These are phyloP conservation scores for Sigmodon hispidus DNA, from an alignment of 2,113 vertebrate genomes.

Conservation along the genomic window DNA sequence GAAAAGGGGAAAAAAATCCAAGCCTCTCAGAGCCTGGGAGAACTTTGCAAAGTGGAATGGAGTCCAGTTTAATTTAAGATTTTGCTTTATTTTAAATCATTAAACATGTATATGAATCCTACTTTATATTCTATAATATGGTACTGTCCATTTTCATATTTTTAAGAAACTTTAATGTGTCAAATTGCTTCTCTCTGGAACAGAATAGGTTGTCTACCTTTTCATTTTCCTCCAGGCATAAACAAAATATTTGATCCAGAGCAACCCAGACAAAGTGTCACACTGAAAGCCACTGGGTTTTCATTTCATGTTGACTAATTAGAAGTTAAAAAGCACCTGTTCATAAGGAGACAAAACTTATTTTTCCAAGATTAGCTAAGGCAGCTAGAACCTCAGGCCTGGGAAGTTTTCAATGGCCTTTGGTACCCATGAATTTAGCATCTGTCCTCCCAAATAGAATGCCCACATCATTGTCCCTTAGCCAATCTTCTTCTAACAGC, in stretches of 20 bases:
- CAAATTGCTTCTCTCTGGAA: constrained; percentile 50
- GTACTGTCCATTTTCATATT: constrained; percentile 4
- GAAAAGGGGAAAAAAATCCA: not conserved
- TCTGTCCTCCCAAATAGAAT: constrained; percentile 4
- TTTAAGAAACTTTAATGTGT: constrained; percentile 47
- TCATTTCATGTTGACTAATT: constrained; percentile 56
- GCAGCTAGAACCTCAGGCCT: not conserved
- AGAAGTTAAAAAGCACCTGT: constrained; percentile 49
- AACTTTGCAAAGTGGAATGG: not conserved
- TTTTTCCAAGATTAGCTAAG: constrained; percentile 49
- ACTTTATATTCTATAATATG: not conserved
- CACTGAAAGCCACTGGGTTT: not conserved
- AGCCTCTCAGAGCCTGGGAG: not conserved
- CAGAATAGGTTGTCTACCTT: constrained; percentile 51
- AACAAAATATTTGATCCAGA: constrained; percentile 63
- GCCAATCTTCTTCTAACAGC: not conserved
- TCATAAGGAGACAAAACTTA: constrained; percentile 54
- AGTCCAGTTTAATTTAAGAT: constrained; percentile 29
- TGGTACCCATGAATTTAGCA: constrained; percentile 19
- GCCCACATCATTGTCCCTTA: constrained; percentile 14
- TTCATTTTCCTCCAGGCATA: constrained; percentile 57
- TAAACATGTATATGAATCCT: constrained; percentile 17
- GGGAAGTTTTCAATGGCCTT: not conserved
- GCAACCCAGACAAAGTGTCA: constrained; percentile 28
- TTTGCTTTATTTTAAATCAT: not conserved